phyloP scores from a whole-genome alignment of 64 coral and sea anemone species.

The Acropora yongei region DNA sequence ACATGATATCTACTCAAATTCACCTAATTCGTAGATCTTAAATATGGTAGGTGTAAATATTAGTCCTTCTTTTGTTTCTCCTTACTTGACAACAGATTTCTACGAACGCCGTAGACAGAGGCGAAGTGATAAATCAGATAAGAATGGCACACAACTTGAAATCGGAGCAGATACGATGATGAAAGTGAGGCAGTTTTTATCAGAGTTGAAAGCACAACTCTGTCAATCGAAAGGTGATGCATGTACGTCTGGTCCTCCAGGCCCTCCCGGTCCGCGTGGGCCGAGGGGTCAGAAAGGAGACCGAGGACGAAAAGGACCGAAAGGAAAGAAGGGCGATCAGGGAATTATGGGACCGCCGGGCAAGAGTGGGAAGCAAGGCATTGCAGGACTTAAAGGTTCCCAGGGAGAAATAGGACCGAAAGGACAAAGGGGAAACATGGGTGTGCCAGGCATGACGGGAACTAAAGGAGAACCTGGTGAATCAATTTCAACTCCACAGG shows the following conservation, averaged over 20 bases:
- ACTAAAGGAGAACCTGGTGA: slow-evolving; percentile 62
- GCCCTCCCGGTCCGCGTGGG: slow-evolving; percentile 42
- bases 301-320: slow-evolving; percentile 25
- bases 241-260: background rate
- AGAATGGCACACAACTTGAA: background rate
- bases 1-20: too few relatives aligned
- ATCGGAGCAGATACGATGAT: background rate
- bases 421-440: slow-evolving; percentile 25
- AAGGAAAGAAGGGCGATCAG: slow-evolving; percentile 6
- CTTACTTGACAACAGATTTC: background rate
- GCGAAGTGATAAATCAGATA: background rate
- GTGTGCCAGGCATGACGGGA: slow-evolving; percentile 26
- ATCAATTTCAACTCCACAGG: slow-evolving; percentile 2
- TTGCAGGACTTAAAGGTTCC: background rate
- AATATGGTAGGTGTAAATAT: too few relatives aligned
- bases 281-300: slow-evolving; percentile 25
- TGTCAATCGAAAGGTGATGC: background rate
- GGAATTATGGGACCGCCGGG: slow-evolving; percentile 23
- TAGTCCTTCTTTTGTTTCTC: background rate
- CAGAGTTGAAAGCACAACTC: background rate
- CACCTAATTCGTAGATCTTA: too few relatives aligned
- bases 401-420: slow-evolving; percentile 36
- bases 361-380: slow-evolving; percentile 39
- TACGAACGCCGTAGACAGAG: background rate
- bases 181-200: background rate